A percentile compares a stretch with the other conserved stretches of the same genome.
Conservation (phyloP, 2,888 invertebrate species). For the Habroteleia sp. region DNA sequence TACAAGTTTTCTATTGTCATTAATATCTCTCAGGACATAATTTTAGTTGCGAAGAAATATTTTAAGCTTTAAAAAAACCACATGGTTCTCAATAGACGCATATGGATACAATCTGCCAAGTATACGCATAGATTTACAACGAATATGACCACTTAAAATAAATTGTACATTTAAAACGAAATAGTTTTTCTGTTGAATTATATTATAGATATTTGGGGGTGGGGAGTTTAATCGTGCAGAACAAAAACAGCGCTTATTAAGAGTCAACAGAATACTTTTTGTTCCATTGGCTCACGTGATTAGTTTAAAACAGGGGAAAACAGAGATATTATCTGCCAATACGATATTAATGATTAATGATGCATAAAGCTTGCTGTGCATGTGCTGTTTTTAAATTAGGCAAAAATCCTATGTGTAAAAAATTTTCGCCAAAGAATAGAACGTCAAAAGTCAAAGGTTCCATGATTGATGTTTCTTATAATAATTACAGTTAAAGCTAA, state of each 20-base stretch:
- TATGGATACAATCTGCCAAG: slow-evolving; percentile 6
- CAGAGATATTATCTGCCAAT: slow-evolving; percentile 29
- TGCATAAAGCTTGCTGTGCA: slow-evolving; percentile 25
- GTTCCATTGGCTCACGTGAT: slow-evolving; percentile 13
- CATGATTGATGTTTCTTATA: slow-evolving; percentile 46
- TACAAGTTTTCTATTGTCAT: too few relatives aligned
- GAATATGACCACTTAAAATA: neutral
- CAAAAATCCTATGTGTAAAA: slow-evolving; percentile 20
- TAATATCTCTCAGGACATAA: too few relatives aligned
- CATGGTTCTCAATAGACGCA: slow-evolving; percentile 11
- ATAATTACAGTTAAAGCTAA: slow-evolving; percentile 18
- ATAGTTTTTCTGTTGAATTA: slow-evolving; percentile 6
- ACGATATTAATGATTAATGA: slow-evolving; percentile 47
- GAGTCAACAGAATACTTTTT: slow-evolving; percentile 28
- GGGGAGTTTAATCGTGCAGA: slow-evolving; percentile 26
- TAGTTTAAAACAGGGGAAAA: slow-evolving; percentile 29
- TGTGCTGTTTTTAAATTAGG: slow-evolving; percentile 23
- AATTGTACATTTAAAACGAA: neutral
- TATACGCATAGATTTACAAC: slow-evolving; percentile 3
- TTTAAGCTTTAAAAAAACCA: slow-evolving; percentile 4
- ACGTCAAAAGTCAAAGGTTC: slow-evolving; percentile 31
- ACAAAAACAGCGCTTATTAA: slow-evolving; percentile 21
- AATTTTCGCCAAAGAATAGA: slow-evolving; percentile 35
- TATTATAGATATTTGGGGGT: slow-evolving; percentile 19
- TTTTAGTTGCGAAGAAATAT: too few relatives aligned